These are phyloP conservation scores for Troides oblongomaculatus DNA, from an alignment of 2,888 invertebrate genomes.

Conservation along the genomic window DNA sequence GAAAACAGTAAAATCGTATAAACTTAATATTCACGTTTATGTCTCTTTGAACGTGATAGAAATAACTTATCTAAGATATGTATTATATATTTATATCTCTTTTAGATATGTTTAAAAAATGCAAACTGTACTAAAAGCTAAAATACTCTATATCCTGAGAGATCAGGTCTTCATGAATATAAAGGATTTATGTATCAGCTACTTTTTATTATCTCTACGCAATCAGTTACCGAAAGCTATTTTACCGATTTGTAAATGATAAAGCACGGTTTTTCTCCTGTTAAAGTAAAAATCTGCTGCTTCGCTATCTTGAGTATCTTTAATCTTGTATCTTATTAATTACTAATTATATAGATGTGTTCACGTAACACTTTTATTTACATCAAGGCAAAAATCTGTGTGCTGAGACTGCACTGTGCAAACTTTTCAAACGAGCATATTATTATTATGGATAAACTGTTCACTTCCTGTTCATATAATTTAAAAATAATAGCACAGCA, in stretches of 20 bases:
- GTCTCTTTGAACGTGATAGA: too few species aligned
- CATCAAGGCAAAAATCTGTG: not conserved
- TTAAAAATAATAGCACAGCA: too few species aligned
- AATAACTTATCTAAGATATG: not conserved
- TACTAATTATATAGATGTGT: not conserved
- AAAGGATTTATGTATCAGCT: conserved; percentile 1
- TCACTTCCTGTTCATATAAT: too few species aligned
- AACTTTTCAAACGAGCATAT: not conserved
- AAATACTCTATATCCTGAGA: not conserved
- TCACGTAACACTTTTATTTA: not conserved
- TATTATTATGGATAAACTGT: too few species aligned
- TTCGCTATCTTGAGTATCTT: not conserved
- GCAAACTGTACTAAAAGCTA: not conserved
- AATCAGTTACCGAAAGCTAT: not conserved
- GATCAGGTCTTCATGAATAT: not conserved
- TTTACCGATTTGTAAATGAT: not conserved
- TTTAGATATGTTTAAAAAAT: not conserved
- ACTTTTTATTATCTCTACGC: not conserved
- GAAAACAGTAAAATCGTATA: too few species aligned
- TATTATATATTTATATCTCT: not conserved
- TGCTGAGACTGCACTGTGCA: not conserved
- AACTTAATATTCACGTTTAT: too few species aligned
- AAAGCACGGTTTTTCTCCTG: conserved; percentile 1
- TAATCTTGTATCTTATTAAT: not conserved
- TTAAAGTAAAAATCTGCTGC: not conserved